Evolutionary conservation across 2,113 vertebrate genomes (phyloP).

Genomic region (Trochalopteron elliotii): DNA sequence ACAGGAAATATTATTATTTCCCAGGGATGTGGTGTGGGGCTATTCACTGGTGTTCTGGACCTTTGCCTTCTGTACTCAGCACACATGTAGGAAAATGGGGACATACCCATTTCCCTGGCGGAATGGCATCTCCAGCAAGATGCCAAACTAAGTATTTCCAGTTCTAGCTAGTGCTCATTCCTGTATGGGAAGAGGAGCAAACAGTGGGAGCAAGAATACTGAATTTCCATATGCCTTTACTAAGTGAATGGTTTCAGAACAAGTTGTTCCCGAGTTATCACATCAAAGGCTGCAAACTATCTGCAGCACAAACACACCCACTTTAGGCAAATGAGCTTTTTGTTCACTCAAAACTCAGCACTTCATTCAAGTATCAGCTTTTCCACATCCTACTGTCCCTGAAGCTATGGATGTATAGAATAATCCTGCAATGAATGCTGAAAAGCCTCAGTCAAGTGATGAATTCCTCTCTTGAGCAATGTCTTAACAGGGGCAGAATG

Average conservation of each 20-base stretch:
- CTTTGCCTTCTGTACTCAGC: background rate
- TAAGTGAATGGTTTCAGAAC: slow-evolving; percentile 17
- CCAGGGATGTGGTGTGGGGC: background rate
- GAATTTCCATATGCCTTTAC: background rate
- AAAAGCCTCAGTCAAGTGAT: background rate
- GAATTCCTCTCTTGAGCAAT: background rate
- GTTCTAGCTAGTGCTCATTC: background rate
- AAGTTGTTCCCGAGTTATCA: background rate
- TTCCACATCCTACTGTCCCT: background rate
- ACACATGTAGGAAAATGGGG: background rate
- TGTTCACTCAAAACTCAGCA: slow-evolving; percentile 36
- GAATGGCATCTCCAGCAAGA: background rate
- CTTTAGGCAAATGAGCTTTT: slow-evolving; percentile 53
- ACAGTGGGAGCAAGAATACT: background rate
- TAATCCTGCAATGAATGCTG: slow-evolving; percentile 5
- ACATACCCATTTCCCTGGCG: background rate
- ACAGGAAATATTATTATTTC: background rate
- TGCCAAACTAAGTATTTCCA: background rate
- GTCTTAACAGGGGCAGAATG: background rate
- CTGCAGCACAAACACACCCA: slow-evolving; percentile 45
- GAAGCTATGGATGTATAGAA: background rate
- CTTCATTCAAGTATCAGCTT: slow-evolving; percentile 41
- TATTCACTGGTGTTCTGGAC: background rate
- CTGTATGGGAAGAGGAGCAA: background rate
- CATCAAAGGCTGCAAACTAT: slow-evolving; percentile 41